Conservation (phyloP, 2,888 invertebrate species). For the Linyphia triangularis region DNA sequence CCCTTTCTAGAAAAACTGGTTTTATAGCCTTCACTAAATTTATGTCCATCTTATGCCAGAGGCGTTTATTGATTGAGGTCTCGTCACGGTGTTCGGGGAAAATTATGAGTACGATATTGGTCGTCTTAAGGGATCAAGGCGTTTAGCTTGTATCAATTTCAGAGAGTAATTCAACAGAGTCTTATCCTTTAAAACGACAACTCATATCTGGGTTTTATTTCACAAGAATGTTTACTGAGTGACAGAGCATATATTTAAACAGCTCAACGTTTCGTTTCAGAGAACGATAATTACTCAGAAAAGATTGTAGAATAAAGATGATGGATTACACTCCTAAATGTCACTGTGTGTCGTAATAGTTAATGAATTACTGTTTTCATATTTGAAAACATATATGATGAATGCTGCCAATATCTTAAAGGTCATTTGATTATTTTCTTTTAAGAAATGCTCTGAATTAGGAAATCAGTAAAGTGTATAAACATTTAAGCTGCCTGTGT, state of each 20-base stretch:
- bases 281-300: neutral
- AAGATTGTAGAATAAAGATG: neutral
- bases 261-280: neutral
- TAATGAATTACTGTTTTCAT: too few relatives aligned
- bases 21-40: slow-evolving; percentile 31
- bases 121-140: slow-evolving; percentile 44
- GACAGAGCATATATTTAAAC: neutral
- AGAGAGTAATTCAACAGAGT: neutral
- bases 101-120: slow-evolving; percentile 45
- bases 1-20: too few relatives aligned
- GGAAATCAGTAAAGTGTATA: too few relatives aligned
- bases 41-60: slow-evolving; percentile 37
- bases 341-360: too few relatives aligned
- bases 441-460: too few relatives aligned
- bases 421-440: too few relatives aligned
- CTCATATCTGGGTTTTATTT: slow-evolving; percentile 17
- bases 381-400: too few relatives aligned
- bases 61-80: slow-evolving; percentile 56
- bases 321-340: neutral
- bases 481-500: too few relatives aligned
- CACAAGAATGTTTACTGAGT: neutral
- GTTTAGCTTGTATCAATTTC: slow-evolving; percentile 24
- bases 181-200: neutral
- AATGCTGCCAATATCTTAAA: too few relatives aligned
- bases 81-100: slow-evolving; percentile 19